phyloP scores from a whole-genome alignment of 2,797 vertebrate genomes.

The Acipenser transmontanus region DNA sequence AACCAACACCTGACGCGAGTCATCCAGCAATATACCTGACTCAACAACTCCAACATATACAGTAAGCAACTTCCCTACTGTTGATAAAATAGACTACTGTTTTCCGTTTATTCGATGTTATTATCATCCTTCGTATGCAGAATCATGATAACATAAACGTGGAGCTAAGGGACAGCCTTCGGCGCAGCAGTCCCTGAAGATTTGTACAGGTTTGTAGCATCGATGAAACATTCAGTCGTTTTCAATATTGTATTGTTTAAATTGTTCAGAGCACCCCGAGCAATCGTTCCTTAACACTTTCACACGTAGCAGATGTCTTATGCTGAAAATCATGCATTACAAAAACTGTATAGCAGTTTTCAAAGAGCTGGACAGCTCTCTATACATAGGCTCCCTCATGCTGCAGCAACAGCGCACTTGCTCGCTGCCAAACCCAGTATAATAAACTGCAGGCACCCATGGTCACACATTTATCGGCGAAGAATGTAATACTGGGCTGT shows the following conservation, averaged over 20 bases:
- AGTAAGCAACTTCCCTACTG: neutral
- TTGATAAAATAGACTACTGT: neutral
- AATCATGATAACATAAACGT: neutral
- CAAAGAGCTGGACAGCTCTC: no score
- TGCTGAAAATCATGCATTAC: neutral
- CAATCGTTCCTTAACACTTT: neutral
- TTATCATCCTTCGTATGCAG: neutral
- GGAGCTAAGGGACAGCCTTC: neutral
- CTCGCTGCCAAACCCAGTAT: constrained; percentile 2
- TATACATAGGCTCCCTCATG: neutral
- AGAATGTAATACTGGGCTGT: constrained; percentile 2
- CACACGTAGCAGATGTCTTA: neutral
- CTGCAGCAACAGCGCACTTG: neutral
- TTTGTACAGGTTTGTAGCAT: neutral
- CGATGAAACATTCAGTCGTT: neutral
- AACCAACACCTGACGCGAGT: constrained; percentile 38
- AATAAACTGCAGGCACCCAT: constrained; percentile 3
- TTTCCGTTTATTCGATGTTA: neutral
- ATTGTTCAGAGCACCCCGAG: neutral
- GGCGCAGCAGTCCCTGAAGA: neutral
- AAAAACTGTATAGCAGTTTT: no score
- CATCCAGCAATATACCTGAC: constrained; percentile 8
- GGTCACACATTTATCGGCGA: constrained; percentile 15
- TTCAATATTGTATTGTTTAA: neutral
- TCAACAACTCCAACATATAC: neutral